Conservation (phyloP, 2,888 invertebrate species). For the Hydrotaea cyrtoneurina region DNA sequence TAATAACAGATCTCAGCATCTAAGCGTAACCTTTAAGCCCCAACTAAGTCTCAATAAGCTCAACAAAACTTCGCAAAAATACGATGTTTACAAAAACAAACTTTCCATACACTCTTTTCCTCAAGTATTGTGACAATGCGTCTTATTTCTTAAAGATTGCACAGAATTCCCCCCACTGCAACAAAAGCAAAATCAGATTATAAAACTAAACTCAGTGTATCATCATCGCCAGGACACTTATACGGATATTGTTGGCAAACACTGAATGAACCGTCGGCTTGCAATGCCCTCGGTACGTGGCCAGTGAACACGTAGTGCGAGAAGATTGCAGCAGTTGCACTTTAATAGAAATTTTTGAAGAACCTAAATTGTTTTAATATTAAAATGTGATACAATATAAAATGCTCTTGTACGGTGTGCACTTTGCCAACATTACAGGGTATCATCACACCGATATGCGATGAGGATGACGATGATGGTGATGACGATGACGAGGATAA, state of each 20-base stretch:
- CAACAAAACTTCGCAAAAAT: too few relatives aligned
- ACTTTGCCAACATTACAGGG: constrained; percentile 42
- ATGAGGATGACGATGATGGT: not conserved
- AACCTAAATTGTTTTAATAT: constrained; percentile 27
- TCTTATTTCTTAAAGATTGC: too few relatives aligned
- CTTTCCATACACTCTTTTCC: too few relatives aligned
- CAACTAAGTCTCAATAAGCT: too few relatives aligned
- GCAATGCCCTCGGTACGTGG: not conserved
- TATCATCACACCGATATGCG: not conserved
- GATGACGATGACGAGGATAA: not conserved
- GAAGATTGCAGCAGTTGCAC: not conserved
- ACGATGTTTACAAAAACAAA: too few relatives aligned
- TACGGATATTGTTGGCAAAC: not conserved
- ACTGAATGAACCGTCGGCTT: not conserved
- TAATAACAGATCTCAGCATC: too few relatives aligned
- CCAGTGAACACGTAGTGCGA: not conserved
- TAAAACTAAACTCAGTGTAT: not conserved
- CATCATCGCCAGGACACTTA: not conserved
- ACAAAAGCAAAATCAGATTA: not conserved
- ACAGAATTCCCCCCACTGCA: too few relatives aligned
- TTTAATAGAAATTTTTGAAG: constrained; percentile 12
- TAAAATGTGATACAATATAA: not conserved
- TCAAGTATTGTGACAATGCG: too few relatives aligned
- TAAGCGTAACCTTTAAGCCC: too few relatives aligned
- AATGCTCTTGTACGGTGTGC: constrained; percentile 10